Conservation (phyloP, 1,140 invertebrate genomes). For the Drosophila sp. region DNA sequence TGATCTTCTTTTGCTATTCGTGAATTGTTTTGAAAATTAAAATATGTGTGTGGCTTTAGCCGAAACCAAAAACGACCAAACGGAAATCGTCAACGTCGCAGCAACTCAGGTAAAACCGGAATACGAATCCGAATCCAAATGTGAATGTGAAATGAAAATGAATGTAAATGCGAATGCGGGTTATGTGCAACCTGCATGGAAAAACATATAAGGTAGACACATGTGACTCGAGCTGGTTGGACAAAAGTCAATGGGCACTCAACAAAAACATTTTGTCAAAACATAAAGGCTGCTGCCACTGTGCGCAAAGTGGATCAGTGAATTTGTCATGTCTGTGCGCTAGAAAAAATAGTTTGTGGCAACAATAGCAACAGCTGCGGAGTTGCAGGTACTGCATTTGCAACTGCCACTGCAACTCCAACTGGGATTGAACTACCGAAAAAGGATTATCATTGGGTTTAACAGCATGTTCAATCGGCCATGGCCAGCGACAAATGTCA, state of each 20-base stretch:
- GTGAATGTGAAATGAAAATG: slow-evolving; percentile 26
- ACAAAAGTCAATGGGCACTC: slow-evolving; percentile 77
- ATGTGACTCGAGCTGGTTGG: slow-evolving; percentile 17
- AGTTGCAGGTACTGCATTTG: slow-evolving; percentile 35
- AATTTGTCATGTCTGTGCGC: slow-evolving; percentile 57
- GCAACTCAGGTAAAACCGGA: slow-evolving; percentile 45
- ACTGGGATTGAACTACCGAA: slow-evolving; percentile 28
- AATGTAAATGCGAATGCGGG: slow-evolving; percentile 50
- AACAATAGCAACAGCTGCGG: slow-evolving; percentile 59
- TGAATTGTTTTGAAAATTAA: slow-evolving; percentile 78
- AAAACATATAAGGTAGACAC: slow-evolving; percentile 17
- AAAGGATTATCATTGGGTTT: slow-evolving; percentile 76
- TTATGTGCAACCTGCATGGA: slow-evolving; percentile 48
- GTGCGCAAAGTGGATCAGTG: slow-evolving; percentile 80
- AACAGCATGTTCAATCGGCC: slow-evolving; percentile 68
- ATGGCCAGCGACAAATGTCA: slow-evolving; percentile 42
- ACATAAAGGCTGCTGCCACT: slow-evolving; percentile 76
- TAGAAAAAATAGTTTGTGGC: slow-evolving; percentile 31
- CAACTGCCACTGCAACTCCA: slow-evolving; percentile 8
- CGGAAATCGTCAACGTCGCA: slow-evolving; percentile 46
- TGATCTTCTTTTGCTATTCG: slow-evolving; percentile 51
- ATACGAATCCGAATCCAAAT: slow-evolving; percentile 28
- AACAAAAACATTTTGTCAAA: slow-evolving; percentile 81
- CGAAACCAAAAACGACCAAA: slow-evolving; percentile 26
- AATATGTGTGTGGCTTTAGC: slow-evolving; percentile 68